Evolutionary conservation across 2,888 invertebrate genomes (phyloP), one percentile per base, ranked within the genome.

Genomic region (Lithophane socia): DNA sequence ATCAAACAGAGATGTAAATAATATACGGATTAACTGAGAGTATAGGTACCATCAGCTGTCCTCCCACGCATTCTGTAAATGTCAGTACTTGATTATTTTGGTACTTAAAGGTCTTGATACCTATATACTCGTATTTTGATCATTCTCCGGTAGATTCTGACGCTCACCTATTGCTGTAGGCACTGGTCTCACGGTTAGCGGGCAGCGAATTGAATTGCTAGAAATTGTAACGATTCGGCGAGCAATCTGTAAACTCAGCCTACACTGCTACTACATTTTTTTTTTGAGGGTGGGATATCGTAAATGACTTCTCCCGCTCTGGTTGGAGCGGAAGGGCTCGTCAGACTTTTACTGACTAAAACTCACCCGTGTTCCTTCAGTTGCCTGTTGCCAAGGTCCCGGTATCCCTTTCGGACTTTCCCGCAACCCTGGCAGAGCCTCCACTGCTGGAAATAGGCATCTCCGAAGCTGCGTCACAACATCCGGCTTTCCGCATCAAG

Each of bases 51-150:
- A 21, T 70, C 21, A 58, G n/a, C 21, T 44, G 49, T 61, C 63
- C 4, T 42, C 77, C 83, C 70, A 83, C 83, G 18, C 52, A 37
- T 10, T 37, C 42, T n/a, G n/a, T 72, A 61, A 83, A 83, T 80
- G 71, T n/a, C 78, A 71, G 24, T 44, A 10, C 66, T 37, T 21
- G 12, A 52, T 52, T 63, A 68, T 71, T 67, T 71, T 60, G 13
- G 63, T 77, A 71, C 16, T 71, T 52, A 70, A 77, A 82, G 69
- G 82, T 70, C 74, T 74, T 74, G n/a, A 60, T 80, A 24, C 24
- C 54, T 68, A 24, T 75, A 58, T 7, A 73, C 7, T 29, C 12
- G 16, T 58, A 64, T 65, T 75, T 75, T 75, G 21, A 52, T 64
- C 76, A 69, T 29, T 18, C 47, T 47, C 13, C 7, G 37, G 7